Evolutionary conservation across 2,113 vertebrate species (phyloP).

Genomic region (Beaufortia kweichowensis): DNA sequence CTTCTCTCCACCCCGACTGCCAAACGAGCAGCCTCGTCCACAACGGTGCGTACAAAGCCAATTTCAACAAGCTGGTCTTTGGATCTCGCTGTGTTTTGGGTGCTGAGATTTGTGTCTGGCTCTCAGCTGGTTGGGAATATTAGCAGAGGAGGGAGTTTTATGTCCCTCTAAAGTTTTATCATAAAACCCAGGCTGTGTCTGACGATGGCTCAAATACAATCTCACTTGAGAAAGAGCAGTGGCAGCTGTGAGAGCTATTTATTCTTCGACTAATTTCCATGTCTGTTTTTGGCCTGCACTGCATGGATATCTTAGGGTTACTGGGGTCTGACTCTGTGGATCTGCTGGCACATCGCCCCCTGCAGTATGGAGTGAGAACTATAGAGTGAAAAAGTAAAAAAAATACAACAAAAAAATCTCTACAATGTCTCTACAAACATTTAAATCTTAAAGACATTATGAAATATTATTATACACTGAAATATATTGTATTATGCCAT

Average conservation of each 20-base stretch:
- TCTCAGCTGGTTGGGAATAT: slow-evolving; percentile 42
- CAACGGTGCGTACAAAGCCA: slow-evolving; percentile 46
- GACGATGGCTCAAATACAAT: slow-evolving; percentile 28
- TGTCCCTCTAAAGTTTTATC: slow-evolving; percentile 43
- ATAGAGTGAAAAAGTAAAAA: no score
- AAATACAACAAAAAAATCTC: no score
- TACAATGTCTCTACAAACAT: no score
- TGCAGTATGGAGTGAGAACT: slow-evolving; percentile 35
- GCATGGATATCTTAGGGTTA: slow-evolving; percentile 6
- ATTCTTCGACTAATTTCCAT: slow-evolving; percentile 42
- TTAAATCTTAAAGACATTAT: no score
- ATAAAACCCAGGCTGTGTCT: slow-evolving; percentile 34
- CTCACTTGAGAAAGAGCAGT: slow-evolving; percentile 30
- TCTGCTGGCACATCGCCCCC: slow-evolving; percentile 22
- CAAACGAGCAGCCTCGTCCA: slow-evolving; percentile 40
- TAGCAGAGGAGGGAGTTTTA: slow-evolving; percentile 33
- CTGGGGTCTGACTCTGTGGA: neutral
- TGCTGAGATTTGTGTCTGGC: slow-evolving; percentile 33
- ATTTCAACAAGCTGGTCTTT: slow-evolving; percentile 46
- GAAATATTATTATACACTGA: no score
- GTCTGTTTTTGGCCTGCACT: slow-evolving; percentile 24
- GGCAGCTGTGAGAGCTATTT: slow-evolving; percentile 29
- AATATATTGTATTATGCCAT: no score
- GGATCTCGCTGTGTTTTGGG: slow-evolving; percentile 43
- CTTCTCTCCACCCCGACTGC: slow-evolving; percentile 21